Conservation (phyloP, 2,113 vertebrate species). For the Megaleporinus macrocephalus region DNA sequence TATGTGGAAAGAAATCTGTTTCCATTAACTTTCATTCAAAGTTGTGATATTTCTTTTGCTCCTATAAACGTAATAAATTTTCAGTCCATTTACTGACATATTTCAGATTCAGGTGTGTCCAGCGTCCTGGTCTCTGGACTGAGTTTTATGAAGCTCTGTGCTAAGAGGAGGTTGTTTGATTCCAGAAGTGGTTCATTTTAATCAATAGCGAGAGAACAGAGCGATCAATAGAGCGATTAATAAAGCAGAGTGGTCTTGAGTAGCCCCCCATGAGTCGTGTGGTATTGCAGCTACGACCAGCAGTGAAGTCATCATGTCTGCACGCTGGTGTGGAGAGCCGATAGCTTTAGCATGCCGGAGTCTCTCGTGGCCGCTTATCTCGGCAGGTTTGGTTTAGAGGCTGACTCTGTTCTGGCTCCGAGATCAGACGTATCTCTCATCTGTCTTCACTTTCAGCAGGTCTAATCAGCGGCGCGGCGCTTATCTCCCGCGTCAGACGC, state of each 20-base stretch:
- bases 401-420: conserved; percentile 28
- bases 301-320: not conserved
- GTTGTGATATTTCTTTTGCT: too few relatives aligned
- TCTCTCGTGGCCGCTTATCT: conserved; percentile 34
- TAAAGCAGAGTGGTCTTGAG: not conserved
- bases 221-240: not conserved
- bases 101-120: too few relatives aligned
- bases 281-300: not conserved
- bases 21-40: too few relatives aligned
- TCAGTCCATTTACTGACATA: too few relatives aligned
- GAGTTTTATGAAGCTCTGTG: too few relatives aligned
- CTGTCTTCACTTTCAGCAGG: not conserved
- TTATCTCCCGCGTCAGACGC: conserved; percentile 1
- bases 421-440: conserved; percentile 32
- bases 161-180: not conserved
- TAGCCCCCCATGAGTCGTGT: not conserved
- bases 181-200: not conserved
- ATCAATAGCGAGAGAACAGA: not conserved
- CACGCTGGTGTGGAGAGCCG: conserved; percentile 15
- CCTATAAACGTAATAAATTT: too few relatives aligned
- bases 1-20: too few relatives aligned
- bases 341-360: conserved; percentile 15
- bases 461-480: not conserved
- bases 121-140: too few relatives aligned
- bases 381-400: conserved; percentile 36